Evolutionary conservation across 2,888 invertebrate genomes (phyloP).

Genomic region (Hypercompe scribonia): DNA sequence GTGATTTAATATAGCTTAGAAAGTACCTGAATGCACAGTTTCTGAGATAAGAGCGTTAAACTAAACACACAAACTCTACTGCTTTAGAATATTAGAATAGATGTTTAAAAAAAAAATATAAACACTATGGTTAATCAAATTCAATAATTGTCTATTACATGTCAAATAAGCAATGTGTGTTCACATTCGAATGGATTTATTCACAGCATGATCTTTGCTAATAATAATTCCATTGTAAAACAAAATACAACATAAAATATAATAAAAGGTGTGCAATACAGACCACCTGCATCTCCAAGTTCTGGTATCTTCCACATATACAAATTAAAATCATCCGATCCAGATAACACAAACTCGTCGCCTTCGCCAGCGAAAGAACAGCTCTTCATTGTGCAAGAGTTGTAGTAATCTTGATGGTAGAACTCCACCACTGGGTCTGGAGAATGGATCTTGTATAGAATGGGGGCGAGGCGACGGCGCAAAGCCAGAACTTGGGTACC

Average conservation of each 20-base stretch:
- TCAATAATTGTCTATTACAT: too few relatives aligned
- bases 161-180: too few relatives aligned
- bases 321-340: conserved; percentile 98
- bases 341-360: conserved; percentile 96
- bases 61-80: too few relatives aligned
- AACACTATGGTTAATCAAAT: too few relatives aligned
- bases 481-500: conserved; percentile 93
- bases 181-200: too few relatives aligned
- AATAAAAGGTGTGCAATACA: conserved; percentile 44
- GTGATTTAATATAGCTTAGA: too few relatives aligned
- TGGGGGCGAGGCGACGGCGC: conserved; percentile 94
- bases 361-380: conserved; percentile 96
- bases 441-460: conserved; percentile 90
- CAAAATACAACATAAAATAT: background rate
- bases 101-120: too few relatives aligned
- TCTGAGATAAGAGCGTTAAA: too few relatives aligned
- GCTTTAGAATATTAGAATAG: too few relatives aligned
- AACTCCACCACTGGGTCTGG: conserved; percentile 93
- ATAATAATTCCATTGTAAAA: background rate
- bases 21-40: too few relatives aligned
- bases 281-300: conserved; percentile 73
- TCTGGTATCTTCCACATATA: conserved; percentile 97
- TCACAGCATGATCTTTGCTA: too few relatives aligned
- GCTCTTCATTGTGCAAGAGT: conserved; percentile 99
- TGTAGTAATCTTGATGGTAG: conserved; percentile 96